Base-by-base conservation (phyloP, 2,888 invertebrate species). In the Cecidostiba fungosa region DNA sequence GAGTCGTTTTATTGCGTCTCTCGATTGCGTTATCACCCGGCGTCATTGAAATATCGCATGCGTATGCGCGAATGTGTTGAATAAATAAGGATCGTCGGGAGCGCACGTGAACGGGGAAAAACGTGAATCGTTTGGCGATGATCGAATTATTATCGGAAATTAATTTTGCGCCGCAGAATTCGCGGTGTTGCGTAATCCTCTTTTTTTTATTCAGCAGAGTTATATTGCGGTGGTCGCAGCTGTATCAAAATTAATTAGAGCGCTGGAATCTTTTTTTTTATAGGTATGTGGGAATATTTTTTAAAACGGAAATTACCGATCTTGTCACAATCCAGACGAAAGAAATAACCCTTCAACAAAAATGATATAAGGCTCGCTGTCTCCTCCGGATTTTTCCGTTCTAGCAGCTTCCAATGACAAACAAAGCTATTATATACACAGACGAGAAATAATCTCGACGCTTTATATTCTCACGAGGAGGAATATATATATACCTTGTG, bases 1-100 rank as follows among this genome's bases (percentile, higher is more conserved):
- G 54, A 62, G 36, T 74, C 80, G 80, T 80, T 80, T 84, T 59
- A 80, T 80, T 80, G 70, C 59, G 39, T 59, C 47, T 39, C 12
- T 19, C 14, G 54, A 23, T 54, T 39, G 26, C 50, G 50, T 50
- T 50, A 50, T 50, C 50, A 16, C 14, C n/a, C 16, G 54, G 19
- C 54, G 6, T 59, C 59, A 23, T n/a, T 54, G 54, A 54, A n/a
- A 59, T 23, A 59, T 59, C 10, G 23, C 23, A 8, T n/a, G n/a
- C n/a, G n/a, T 39, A 12, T 8, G 6, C 10, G 23, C 59, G n/a
- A 59, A n/a, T 23, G 59, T 8, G 59, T 23, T n/a, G 23, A 59
- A 59, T 23, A 19, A 23, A 59, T 8, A 59, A 59, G 10, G 59
- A 59, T n/a, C 10, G 59, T n/a, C 10, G 59, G 23, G 23, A 59